Evolutionary conservation across 2,113 vertebrate genomes (phyloP), one percentile per base, ranked within the genome.

Genomic region (Festucalex cinctus): DNA sequence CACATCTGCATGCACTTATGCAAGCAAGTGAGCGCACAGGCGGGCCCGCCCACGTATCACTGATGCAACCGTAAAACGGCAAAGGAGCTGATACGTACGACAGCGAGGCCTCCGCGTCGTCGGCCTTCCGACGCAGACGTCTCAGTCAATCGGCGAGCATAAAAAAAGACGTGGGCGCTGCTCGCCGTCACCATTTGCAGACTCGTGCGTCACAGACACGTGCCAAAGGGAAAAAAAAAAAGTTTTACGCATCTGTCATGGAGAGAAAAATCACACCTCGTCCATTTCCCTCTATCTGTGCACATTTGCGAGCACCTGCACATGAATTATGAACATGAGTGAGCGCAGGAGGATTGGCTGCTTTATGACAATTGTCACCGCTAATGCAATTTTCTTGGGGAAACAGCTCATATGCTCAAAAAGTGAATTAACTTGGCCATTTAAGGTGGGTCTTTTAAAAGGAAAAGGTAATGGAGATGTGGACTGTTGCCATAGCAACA

Each of bases 1-100:
- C 43, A 66, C 54, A 65, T 59, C 57, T 59, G 57, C 57, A 19
- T n/a, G 32, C 44, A 46, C 69, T 77, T 70, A 78, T 57, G 63
- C 65, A 73, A 76, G 61, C 28, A 4, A 2, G 28, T 32, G 28
- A 2, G 4, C 28, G 28, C 28, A 12, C 16, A 37, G 66, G 49
- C 79, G 62, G 48, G 3, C 66, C 68, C 67, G 63, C 84, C 83
- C 77, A 71, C 76, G 19, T 67, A 51, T 22, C 20, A 46, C 3
- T 75, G 69, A 80, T 68, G 71, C 81, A 75, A 78, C 63, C 72
- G 78, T 68, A 68, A 79, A 77, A 77, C 28, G 80, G 80, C 82
- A 79, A 2, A 56, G 69, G 69, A 71, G 64, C 57, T 63, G n/a
- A n/a, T n/a, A n/a, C n/a, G n/a, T 0, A 14, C 44, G 13, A 5